phyloP scores from a whole-genome alignment of 1,140 invertebrate genomes.

The Bombyx mandarina region DNA sequence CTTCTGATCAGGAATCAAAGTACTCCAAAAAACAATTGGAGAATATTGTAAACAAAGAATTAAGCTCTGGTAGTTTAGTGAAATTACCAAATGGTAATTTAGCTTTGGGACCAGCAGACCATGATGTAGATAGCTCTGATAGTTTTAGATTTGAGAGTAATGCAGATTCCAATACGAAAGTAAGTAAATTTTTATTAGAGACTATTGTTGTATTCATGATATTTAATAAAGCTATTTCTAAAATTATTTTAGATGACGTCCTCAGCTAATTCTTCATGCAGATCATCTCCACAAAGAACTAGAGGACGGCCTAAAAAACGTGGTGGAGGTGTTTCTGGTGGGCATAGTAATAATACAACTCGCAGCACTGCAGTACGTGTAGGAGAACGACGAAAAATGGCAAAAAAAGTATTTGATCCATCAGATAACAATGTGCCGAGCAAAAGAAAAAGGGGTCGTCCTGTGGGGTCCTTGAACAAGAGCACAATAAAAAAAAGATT shows the following conservation, averaged over 20 bases:
- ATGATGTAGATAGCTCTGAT: conserved; percentile 61
- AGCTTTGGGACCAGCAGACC: conserved; percentile 72
- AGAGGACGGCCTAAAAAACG: conserved; percentile 57
- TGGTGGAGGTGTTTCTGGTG: conserved; percentile 38
- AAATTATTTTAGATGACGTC: conserved; percentile 56
- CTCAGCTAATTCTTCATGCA: conserved; percentile 63
- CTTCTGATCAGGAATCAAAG: conserved; percentile 75
- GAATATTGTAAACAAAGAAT: conserved; percentile 76
- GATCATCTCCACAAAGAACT: conserved; percentile 61
- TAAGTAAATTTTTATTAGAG: conserved; percentile 15
- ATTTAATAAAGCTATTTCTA: conserved; percentile 2
- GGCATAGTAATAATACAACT: conserved; percentile 44
- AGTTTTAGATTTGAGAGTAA: conserved; percentile 62
- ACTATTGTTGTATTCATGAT: not conserved
- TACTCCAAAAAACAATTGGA: conserved; percentile 77
- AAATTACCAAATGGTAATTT: conserved; percentile 78
- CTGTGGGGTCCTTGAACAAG: conserved; percentile 73
- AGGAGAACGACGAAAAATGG: conserved; percentile 69
- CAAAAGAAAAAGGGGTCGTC: conserved; percentile 75
- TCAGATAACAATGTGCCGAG: conserved; percentile 81
- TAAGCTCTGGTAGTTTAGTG: conserved; percentile 76
- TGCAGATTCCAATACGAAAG: conserved; percentile 59
- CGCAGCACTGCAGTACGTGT: conserved; percentile 54
- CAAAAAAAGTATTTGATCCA: conserved; percentile 85
- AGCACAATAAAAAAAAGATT: conserved; percentile 68